phyloP scores from a whole-genome alignment of 2,888 invertebrate species.

The Sclerodermus sp. region DNA sequence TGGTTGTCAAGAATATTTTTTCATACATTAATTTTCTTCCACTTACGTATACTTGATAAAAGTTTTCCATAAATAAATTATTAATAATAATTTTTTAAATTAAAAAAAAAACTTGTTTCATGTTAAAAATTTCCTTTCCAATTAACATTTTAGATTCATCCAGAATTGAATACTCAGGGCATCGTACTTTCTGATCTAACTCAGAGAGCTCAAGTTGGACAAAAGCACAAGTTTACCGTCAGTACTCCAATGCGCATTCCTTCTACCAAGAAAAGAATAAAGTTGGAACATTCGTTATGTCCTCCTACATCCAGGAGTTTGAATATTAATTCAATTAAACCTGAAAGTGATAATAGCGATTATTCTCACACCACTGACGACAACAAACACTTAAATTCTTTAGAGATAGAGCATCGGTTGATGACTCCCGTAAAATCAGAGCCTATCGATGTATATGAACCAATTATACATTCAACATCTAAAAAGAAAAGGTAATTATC shows the following conservation, averaged over 20 bases:
- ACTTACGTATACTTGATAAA: too few species aligned
- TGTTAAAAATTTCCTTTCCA: too few species aligned
- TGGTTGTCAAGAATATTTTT: background rate
- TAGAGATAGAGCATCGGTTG: slow-evolving; percentile 41
- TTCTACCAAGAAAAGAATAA: slow-evolving; percentile 54
- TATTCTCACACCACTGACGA: slow-evolving; percentile 47
- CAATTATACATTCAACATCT: background rate
- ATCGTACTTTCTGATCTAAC: slow-evolving; percentile 75
- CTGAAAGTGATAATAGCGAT: slow-evolving; percentile 48
- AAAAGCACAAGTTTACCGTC: slow-evolving; percentile 60
- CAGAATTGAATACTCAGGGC: slow-evolving; percentile 76
- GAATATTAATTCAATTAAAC: slow-evolving; percentile 35
- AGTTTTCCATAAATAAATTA: too few species aligned
- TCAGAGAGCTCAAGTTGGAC: slow-evolving; percentile 57
- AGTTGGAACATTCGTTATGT: slow-evolving; percentile 44
- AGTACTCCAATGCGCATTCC: slow-evolving; percentile 60
- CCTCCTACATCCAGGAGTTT: slow-evolving; percentile 57
- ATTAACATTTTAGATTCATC: slow-evolving; percentile 64
- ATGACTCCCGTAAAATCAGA: slow-evolving; percentile 42
- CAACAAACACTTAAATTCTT: slow-evolving; percentile 34
- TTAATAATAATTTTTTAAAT: too few species aligned
- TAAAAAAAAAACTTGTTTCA: too few species aligned
- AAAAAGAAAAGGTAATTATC: slow-evolving; percentile 39
- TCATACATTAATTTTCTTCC: background rate
- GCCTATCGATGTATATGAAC: slow-evolving; percentile 42